Evolutionary conservation across 1,140 invertebrate genomes (phyloP).

Genomic region (Hyles euphorbiae): DNA sequence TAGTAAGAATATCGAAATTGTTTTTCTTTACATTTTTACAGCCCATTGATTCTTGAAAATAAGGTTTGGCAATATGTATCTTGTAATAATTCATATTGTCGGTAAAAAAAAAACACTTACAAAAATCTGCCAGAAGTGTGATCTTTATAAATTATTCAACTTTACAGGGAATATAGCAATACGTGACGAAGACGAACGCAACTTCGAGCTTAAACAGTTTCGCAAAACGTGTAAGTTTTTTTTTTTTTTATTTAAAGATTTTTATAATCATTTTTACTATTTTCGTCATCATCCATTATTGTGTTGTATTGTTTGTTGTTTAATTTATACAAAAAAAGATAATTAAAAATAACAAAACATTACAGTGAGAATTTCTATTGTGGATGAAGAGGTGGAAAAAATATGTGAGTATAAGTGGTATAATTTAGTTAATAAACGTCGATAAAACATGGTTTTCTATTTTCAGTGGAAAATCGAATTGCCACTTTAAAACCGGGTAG

Average conservation of each 20-base stretch:
- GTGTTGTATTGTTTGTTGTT: too few species aligned
- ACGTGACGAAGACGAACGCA: slow-evolving; percentile 9
- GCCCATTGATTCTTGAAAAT: too few species aligned
- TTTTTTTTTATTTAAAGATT: too few species aligned
- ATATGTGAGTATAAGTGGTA: slow-evolving; percentile 44
- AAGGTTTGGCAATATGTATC: too few species aligned
- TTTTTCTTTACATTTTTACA: too few species aligned
- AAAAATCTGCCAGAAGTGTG: neutral
- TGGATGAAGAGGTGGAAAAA: slow-evolving; percentile 57
- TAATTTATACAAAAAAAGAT: neutral
- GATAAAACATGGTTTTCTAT: neutral
- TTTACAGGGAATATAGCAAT: neutral
- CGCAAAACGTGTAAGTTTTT: slow-evolving; percentile 39
- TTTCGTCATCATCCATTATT: too few species aligned
- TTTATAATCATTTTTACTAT: too few species aligned
- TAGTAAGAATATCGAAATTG: neutral
- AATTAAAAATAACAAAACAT: slow-evolving; percentile 1
- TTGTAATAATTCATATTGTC: too few species aligned
- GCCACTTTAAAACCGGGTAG: slow-evolving; percentile 2
- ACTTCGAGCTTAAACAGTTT: slow-evolving; percentile 7
- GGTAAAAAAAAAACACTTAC: too few species aligned
- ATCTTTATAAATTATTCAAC: neutral
- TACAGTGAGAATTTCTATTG: slow-evolving; percentile 34
- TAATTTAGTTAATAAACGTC: neutral
- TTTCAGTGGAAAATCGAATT: slow-evolving; percentile 18